phyloP scores from a whole-genome alignment of 2,797 vertebrate genomes.

The Sebastes hubbsi region DNA sequence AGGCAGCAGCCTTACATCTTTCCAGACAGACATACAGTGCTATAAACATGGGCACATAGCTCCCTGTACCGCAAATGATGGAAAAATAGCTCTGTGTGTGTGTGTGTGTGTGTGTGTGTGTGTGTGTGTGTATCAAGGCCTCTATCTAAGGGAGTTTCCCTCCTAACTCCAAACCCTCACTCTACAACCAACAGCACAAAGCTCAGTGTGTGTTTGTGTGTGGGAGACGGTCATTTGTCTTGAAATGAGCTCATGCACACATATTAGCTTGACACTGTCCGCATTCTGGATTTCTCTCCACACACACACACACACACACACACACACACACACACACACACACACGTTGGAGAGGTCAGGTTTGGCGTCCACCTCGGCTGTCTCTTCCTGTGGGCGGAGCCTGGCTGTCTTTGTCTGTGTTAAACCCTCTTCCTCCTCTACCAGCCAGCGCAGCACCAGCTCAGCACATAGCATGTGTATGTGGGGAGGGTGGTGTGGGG shows the following conservation, averaged over 20 bases:
- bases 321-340: too few species aligned
- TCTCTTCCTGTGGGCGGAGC: slow-evolving; percentile 78
- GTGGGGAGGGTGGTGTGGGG: background rate
- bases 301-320: too few species aligned
- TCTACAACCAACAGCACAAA: slow-evolving; percentile 17
- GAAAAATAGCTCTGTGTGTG: slow-evolving; percentile 47
- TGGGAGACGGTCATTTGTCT: slow-evolving; percentile 7
- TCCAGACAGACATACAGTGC: slow-evolving; percentile 60
- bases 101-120: slow-evolving; percentile 21
- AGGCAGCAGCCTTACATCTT: slow-evolving; percentile 24
- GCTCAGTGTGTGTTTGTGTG: background rate
- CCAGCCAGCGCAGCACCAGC: slow-evolving; percentile 61
- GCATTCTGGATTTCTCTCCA: slow-evolving; percentile 6
- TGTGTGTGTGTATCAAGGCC: slow-evolving; percentile 27
- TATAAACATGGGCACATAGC: slow-evolving; percentile 64
- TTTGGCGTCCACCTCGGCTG: slow-evolving; percentile 63
- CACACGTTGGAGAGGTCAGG: slow-evolving; percentile 34
- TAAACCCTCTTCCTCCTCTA: slow-evolving; percentile 73
- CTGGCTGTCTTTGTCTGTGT: slow-evolving; percentile 72
- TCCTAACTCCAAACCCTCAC: slow-evolving; percentile 14
- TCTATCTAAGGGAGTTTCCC: slow-evolving; percentile 57
- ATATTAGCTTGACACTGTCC: slow-evolving; percentile 39
- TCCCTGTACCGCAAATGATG: slow-evolving; percentile 56
- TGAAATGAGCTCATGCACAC: slow-evolving; percentile 55
- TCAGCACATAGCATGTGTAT: slow-evolving; percentile 52